These are phyloP conservation scores for Dufourea novaeangliae DNA, from an alignment of 1,140 invertebrate genomes.

Conservation along the genomic window DNA sequence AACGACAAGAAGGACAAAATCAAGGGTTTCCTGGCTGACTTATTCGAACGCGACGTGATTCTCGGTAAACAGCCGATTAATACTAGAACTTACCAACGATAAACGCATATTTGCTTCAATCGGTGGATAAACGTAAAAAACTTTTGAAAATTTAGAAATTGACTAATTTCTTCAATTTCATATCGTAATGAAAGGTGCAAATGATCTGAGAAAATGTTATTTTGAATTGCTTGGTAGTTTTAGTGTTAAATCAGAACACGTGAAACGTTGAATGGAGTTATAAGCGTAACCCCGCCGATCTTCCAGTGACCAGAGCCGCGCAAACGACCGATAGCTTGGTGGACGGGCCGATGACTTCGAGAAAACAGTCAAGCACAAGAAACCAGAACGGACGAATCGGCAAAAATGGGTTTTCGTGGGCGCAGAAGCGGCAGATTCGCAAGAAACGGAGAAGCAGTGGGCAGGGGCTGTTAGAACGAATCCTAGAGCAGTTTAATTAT, in stretches of 20 bases:
- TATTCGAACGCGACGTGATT: not conserved
- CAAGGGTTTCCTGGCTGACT: not conserved
- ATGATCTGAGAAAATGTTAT: too few relatives aligned
- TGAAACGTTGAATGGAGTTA: not conserved
- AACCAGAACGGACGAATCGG: too few relatives aligned
- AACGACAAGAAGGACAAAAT: not conserved
- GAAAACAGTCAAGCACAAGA: not conserved
- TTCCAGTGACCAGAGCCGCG: conserved; percentile 20
- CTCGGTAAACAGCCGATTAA: conserved; percentile 9
- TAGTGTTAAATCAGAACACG: not conserved
- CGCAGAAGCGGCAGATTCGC: not conserved
- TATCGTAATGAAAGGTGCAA: too few relatives aligned
- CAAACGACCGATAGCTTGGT: not conserved
- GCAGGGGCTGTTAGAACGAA: not conserved
- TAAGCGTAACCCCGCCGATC: not conserved
- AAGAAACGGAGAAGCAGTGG: not conserved
- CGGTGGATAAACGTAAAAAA: too few relatives aligned
- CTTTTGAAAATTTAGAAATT: too few relatives aligned
- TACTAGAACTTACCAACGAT: too few relatives aligned
- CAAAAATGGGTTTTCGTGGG: not conserved
- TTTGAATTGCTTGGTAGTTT: too few relatives aligned
- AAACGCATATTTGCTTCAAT: too few relatives aligned
- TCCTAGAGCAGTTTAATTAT: conserved; percentile 30
- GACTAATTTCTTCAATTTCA: too few relatives aligned
- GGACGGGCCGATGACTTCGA: not conserved